Base-by-base conservation (phyloP, 1,140 invertebrate genomes). In the Telenomus remus region DNA sequence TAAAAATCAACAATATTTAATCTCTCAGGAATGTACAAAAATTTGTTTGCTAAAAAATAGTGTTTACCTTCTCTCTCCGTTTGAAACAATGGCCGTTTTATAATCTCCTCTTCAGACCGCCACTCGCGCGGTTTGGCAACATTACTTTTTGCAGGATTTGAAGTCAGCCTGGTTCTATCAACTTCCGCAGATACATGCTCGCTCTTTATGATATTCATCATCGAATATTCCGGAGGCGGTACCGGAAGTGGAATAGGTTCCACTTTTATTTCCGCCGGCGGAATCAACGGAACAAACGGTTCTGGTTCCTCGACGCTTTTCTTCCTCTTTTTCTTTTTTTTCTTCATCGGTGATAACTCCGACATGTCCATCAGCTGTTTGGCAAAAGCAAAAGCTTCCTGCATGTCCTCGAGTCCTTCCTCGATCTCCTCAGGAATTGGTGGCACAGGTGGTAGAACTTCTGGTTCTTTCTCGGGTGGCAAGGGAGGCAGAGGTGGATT, bases 301-400 rank as follows among this genome's bases (percentile, higher is more conserved):
- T n/a, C 77, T 6, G 37, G 47, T 3, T 76, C 53, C 4, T 19
- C 51, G 3, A 60, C 27, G 5, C 42, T 46, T 11, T 72, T 72
- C 34, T 72, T 77, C 43, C 65, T 64, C 53, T 70, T 71, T 27
- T 64, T 65, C 37, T 44, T 71, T 51, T 57, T 56, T 27, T 56
- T 53, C 13, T 63, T 69, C 9, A n/a, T 13, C 0, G 57, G 7
- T 0, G 57, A 4, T 33, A 55, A 64, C 0, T 80, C 81, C 1
- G 61, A 73, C 81, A 86, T 82, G 39, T 77, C 80, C 82, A 86
- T 84, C 6, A 85, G 51, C 35, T 86, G 76, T 11, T 86, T 81
- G 0, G 86, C 87, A 53, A 88, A 87, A 35, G 84, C 82, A 78
- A 87, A 82, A 3, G 86, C 85, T 43, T 85, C 83, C 12, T 86